Percentiles rank a stretch among this genome's conserved stretches.
These are phyloP conservation scores for Aphaenogaster floridana DNA, from an alignment of 1,140 invertebrate species.

Conservation along the genomic window DNA sequence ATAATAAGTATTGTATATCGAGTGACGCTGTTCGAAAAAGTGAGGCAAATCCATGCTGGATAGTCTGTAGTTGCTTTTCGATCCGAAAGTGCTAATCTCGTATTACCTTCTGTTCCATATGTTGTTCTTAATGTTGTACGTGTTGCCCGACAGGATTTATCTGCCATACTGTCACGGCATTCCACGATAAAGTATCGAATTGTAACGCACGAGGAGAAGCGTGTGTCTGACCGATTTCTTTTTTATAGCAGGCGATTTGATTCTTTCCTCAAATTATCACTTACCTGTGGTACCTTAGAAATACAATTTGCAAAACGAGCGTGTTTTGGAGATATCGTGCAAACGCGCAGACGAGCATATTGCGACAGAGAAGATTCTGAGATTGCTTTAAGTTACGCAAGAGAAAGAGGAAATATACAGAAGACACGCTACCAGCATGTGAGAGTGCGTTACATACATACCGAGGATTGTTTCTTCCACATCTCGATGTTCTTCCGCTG, in stretches of 20 bases:
- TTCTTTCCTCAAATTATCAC: slow-evolving; percentile 22
- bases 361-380: slow-evolving; percentile 54
- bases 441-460: slow-evolving; percentile 90
- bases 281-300: slow-evolving; percentile 62
- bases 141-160: slow-evolving; percentile 53
- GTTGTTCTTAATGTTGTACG: slow-evolving; percentile 60
- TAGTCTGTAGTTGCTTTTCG: slow-evolving; percentile 41
- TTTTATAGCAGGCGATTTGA: slow-evolving; percentile 39
- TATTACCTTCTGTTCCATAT: slow-evolving; percentile 77
- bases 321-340: slow-evolving; percentile 61
- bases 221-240: slow-evolving; percentile 80
- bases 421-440: slow-evolving; percentile 77
- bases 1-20: slow-evolving; percentile 53
- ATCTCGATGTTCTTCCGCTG: slow-evolving; percentile 99
- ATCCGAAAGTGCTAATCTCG: slow-evolving; percentile 50
- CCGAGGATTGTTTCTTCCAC: slow-evolving; percentile 98
- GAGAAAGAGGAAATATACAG: slow-evolving; percentile 63
- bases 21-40: slow-evolving; percentile 57
- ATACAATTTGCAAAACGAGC: slow-evolving; percentile 56
- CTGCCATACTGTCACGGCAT: slow-evolving; percentile 59
- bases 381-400: slow-evolving; percentile 40
- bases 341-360: slow-evolving; percentile 69
- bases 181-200: slow-evolving; percentile 76
- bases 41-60: slow-evolving; percentile 58
- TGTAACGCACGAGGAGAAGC: slow-evolving; percentile 75